phyloP scores from a whole-genome alignment of 2,113 vertebrate genomes.

The Pycnonotus jocosus region DNA sequence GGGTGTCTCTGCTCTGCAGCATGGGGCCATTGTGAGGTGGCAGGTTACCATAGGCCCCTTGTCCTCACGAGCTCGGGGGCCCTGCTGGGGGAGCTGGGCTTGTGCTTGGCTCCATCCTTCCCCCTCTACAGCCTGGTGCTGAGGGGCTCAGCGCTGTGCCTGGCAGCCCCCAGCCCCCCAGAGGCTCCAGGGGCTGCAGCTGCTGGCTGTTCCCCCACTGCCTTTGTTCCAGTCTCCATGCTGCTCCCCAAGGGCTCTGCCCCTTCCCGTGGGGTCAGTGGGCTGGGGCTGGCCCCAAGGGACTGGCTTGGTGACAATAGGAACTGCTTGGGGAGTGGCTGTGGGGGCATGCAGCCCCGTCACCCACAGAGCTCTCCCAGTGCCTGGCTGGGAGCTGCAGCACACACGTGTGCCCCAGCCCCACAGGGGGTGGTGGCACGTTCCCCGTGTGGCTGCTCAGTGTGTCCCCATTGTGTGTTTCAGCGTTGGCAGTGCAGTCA shows the following conservation, averaged over 20 bases:
- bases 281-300: not conserved
- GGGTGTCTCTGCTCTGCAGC: not conserved
- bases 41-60: not conserved
- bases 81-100: not conserved
- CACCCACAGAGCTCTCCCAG: not conserved
- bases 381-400: not conserved
- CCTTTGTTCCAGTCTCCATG: not conserved
- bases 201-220: not conserved
- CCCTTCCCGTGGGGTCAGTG: not conserved
- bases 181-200: not conserved
- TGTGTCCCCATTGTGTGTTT: conserved; percentile 54
- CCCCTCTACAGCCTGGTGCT: accelerated
- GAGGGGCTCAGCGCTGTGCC: not conserved
- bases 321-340: not conserved
- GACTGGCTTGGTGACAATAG: not conserved
- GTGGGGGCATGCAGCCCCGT: not conserved
- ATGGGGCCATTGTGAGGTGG: not conserved
- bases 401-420: not conserved
- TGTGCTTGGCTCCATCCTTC: not conserved
- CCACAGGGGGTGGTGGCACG: not conserved
- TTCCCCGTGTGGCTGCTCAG: not conserved
- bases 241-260: not conserved
- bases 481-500: conserved; percentile 68
- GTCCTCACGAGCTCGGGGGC: not conserved
- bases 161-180: not conserved